Evolutionary conservation across 2,797 vertebrate genomes (phyloP).

Genomic region (Halcyon badia): DNA sequence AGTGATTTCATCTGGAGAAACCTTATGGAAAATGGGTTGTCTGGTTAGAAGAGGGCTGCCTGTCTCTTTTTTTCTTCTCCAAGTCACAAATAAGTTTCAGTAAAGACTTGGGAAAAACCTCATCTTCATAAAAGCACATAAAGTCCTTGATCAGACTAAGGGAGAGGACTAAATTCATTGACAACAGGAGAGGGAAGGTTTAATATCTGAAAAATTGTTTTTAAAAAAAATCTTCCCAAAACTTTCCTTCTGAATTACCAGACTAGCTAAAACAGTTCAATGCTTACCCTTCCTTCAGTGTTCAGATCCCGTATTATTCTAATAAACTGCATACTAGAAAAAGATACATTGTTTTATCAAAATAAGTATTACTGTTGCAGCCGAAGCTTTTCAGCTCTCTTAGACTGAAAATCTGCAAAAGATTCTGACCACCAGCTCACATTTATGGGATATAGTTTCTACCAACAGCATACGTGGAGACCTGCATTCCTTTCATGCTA

Average conservation of each 20-base stretch:
- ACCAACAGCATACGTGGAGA: neutral
- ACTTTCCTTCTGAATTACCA: neutral
- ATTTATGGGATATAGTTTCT: neutral
- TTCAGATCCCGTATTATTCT: neutral
- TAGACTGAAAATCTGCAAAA: neutral
- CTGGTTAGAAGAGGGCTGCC: neutral
- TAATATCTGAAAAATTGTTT: neutral
- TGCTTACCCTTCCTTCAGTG: neutral
- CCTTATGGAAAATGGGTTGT: neutral
- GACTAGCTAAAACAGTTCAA: neutral
- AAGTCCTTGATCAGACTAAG: neutral
- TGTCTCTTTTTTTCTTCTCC: neutral
- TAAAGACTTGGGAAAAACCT: rapidly evolving
- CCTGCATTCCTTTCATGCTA: neutral
- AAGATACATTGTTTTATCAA: neutral
- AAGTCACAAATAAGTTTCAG: neutral
- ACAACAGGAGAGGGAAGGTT: neutral
- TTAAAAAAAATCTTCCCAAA: neutral
- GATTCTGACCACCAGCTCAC: neutral
- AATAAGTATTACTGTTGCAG: neutral
- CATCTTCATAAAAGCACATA: neutral
- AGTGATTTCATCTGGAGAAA: neutral
- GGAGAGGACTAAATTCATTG: neutral
- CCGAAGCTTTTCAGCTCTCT: neutral
- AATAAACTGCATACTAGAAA: neutral